Conservation (phyloP, 2,797 vertebrate genomes). For the Argya squamiceps region DNA sequence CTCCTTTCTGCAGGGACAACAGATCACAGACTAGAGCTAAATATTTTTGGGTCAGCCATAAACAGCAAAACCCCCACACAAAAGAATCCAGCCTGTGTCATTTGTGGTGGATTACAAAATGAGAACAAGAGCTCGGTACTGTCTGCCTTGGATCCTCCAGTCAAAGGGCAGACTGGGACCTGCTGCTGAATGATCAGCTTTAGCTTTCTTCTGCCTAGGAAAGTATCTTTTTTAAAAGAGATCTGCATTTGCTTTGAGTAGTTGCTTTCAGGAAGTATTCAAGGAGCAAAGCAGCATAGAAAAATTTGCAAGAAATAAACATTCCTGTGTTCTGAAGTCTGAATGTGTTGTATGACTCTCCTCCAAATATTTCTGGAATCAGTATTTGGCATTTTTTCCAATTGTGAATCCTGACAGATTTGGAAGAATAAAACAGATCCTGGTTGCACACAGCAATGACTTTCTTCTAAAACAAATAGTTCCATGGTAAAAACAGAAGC, state of each 20-base stretch:
- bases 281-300: not conserved
- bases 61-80: not conserved
- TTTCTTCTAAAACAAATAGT: slow-evolving; percentile 19
- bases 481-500: not conserved
- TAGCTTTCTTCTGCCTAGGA: not conserved
- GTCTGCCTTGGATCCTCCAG: not conserved
- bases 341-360: not conserved
- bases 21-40: not conserved
- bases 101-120: not conserved
- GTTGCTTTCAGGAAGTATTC: not conserved
- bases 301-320: slow-evolving; percentile 21
- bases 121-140: not conserved
- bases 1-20: not conserved
- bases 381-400: not conserved
- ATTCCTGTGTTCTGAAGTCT: not conserved
- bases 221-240: not conserved
- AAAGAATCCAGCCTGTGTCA: not conserved
- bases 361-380: slow-evolving; percentile 32
- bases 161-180: not conserved
- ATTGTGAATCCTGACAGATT: slow-evolving; percentile 10
- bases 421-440: not conserved
- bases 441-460: not conserved
- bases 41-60: not conserved
- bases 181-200: not conserved
- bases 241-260: not conserved